phyloP scores from a whole-genome alignment of 2,797 vertebrate genomes.

The Leptoclinus maculatus region DNA sequence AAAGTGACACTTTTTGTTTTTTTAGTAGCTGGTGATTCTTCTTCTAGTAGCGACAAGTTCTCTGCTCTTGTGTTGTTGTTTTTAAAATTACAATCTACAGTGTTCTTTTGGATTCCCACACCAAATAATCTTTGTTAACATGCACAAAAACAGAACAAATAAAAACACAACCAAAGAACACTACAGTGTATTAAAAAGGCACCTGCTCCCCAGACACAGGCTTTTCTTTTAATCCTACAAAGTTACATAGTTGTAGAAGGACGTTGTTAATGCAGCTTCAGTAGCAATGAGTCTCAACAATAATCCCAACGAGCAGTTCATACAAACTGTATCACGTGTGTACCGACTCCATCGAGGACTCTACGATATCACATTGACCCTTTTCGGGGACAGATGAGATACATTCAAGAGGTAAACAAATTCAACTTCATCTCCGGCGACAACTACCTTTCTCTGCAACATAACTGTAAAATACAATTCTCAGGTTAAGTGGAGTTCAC shows the following conservation, averaged over 20 bases:
- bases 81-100: slow-evolving; percentile 60
- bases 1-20: slow-evolving; percentile 47
- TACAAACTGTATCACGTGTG: slow-evolving; percentile 40
- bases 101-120: slow-evolving; percentile 60
- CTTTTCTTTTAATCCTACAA: slow-evolving; percentile 56
- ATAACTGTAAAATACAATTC: slow-evolving; percentile 54
- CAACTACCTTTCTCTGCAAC: slow-evolving; percentile 39
- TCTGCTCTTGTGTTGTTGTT: slow-evolving; percentile 34
- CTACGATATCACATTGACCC: slow-evolving; percentile 53
- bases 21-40: slow-evolving; percentile 79
- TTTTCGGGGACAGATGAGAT: slow-evolving; percentile 49
- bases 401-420: slow-evolving; percentile 77
- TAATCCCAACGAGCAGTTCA: slow-evolving; percentile 37
- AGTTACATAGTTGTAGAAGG: slow-evolving; percentile 53
- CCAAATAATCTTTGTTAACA: slow-evolving; percentile 65
- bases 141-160: slow-evolving; percentile 68
- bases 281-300: slow-evolving; percentile 39
- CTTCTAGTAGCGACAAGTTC: slow-evolving; percentile 54
- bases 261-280: slow-evolving; percentile 59
- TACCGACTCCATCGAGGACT: slow-evolving; percentile 39
- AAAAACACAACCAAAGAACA: slow-evolving; percentile 61
- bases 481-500: slow-evolving; percentile 55
- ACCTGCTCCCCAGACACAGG: slow-evolving; percentile 75
- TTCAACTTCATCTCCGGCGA: slow-evolving; percentile 41
- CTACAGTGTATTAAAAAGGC: slow-evolving; percentile 77